Conservation (phyloP, 2,113 vertebrate species). For the Triplophysa tibetana region DNA sequence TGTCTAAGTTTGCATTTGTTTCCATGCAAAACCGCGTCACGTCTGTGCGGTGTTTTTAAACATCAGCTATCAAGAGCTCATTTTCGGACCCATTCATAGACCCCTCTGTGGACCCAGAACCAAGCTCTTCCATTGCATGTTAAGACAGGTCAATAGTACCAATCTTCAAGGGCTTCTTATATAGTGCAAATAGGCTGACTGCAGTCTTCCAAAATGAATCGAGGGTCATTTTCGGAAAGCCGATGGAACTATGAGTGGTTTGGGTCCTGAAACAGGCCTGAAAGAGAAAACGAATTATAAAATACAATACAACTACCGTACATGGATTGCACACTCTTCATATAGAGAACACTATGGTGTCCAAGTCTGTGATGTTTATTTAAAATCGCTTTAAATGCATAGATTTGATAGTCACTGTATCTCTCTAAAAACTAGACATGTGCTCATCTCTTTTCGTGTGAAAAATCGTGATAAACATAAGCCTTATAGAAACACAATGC, state of each 20-base stretch:
- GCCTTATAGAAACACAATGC: background rate
- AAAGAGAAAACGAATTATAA: conserved; percentile 41
- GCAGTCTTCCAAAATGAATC: conserved; percentile 53
- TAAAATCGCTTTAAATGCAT: background rate
- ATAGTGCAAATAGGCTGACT: conserved; percentile 77
- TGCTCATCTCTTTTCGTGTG: background rate
- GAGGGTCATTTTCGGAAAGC: conserved; percentile 76
- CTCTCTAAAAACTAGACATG: background rate
- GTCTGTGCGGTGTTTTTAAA: conserved; percentile 37
- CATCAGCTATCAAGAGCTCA: conserved; percentile 27
- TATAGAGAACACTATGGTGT: background rate
- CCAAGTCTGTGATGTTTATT: background rate
- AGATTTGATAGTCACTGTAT: background rate
- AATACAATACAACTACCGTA: too few species aligned
- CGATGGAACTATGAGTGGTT: conserved; percentile 72
- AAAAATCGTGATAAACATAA: background rate
- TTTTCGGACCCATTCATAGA: conserved; percentile 1
- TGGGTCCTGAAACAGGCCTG: conserved; percentile 77
- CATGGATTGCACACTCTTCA: background rate
- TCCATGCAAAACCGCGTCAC: conserved; percentile 68
- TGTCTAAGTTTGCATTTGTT: conserved; percentile 71
- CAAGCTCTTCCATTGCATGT: conserved; percentile 34
- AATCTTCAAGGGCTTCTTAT: conserved; percentile 61
- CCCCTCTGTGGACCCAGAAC: conserved; percentile 9
- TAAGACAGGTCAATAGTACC: conserved; percentile 55